Conservation (phyloP, 2,113 vertebrate genomes). For the Xyrauchen texanus region DNA sequence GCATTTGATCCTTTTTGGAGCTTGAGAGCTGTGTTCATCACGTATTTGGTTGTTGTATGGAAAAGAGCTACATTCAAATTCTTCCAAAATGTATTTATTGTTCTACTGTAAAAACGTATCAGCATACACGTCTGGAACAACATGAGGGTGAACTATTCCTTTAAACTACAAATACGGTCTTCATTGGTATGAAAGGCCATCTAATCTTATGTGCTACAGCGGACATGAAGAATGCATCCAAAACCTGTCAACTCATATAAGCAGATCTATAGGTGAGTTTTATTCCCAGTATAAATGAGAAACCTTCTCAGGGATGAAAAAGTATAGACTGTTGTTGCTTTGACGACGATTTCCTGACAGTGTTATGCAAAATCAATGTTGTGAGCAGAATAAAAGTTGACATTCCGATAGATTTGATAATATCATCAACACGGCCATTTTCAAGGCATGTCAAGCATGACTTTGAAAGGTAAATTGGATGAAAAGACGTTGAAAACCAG, state of each 20-base stretch:
- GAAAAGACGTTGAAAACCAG: neutral
- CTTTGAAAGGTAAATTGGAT: neutral
- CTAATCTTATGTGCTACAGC: no score
- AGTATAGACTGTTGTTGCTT: neutral
- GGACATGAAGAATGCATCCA: neutral
- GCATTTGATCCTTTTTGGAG: no score
- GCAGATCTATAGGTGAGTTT: neutral
- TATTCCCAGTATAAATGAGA: neutral
- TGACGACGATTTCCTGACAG: neutral
- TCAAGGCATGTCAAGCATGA: neutral
- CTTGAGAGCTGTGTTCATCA: no score
- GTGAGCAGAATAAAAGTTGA: neutral
- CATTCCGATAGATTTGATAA: neutral
- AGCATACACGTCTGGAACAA: no score
- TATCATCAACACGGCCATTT: neutral
- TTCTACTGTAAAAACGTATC: no score
- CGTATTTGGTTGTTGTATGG: no score
- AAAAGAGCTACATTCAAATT: no score
- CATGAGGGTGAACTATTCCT: no score
- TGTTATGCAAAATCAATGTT: conserved; percentile 12
- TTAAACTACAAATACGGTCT: neutral
- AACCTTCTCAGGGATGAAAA: neutral
- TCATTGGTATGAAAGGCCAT: no score
- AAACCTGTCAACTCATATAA: conserved; percentile 6
- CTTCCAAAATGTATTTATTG: no score